Evolutionary conservation across 1,140 invertebrate species (phyloP).

Genomic region (Helicoverpa armigera): DNA sequence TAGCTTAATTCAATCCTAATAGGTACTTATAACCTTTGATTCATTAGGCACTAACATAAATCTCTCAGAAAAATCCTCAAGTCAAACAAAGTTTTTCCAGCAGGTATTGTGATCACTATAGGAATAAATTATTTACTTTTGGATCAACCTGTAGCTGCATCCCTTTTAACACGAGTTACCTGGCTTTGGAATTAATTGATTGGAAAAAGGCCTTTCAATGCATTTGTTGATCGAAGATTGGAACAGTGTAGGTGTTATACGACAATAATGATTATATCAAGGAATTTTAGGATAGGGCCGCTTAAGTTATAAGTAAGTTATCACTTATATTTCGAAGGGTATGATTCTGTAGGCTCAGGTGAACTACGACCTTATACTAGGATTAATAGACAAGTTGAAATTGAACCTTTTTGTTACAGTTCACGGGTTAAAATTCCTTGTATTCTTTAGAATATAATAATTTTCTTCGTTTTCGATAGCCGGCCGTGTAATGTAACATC

Average conservation of each 20-base stretch:
- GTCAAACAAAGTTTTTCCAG: too few species aligned
- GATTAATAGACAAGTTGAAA: too few species aligned
- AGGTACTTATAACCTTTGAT: too few species aligned
- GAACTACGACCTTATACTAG: not conserved
- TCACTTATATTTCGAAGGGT: constrained; percentile 33
- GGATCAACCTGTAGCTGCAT: constrained; percentile 54
- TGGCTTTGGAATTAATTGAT: constrained; percentile 69
- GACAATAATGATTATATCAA: constrained; percentile 49
- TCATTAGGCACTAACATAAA: too few species aligned
- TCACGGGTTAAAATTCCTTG: too few species aligned
- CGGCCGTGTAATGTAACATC: too few species aligned
- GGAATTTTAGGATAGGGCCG: constrained; percentile 41
- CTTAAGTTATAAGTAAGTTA: constrained; percentile 39
- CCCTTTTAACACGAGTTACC: constrained; percentile 56
- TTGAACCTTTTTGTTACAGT: too few species aligned
- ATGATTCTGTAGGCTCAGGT: not conserved
- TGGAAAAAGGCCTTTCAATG: constrained; percentile 62
- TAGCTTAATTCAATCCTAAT: too few species aligned
- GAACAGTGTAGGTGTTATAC: constrained; percentile 50
- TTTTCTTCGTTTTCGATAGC: too few species aligned
- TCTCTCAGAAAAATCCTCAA: too few species aligned
- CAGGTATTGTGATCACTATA: too few species aligned
- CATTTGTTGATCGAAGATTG: constrained; percentile 55
- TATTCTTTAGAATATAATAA: too few species aligned
- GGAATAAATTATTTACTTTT: not conserved